A percentile compares a stretch with the other conserved stretches of the same genome.
Evolutionary conservation across 2,888 invertebrate species (phyloP).

Genomic region (Chrysomela aeneicollis): DNA sequence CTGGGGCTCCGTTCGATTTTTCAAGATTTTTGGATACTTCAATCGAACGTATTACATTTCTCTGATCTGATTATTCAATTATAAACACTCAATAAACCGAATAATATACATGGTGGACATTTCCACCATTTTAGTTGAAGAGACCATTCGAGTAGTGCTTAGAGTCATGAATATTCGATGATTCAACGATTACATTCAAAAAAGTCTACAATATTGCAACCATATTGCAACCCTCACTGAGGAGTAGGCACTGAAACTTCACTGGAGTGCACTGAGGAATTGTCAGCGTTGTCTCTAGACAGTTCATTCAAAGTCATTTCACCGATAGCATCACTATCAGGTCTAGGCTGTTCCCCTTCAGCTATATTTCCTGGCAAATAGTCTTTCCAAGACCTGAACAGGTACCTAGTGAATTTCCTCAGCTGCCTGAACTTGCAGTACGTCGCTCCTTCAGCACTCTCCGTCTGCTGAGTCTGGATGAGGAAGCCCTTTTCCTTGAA

Average conservation of each 20-base stretch:
- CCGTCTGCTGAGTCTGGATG: constrained; percentile 91
- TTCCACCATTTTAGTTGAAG: too few species aligned
- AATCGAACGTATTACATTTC: too few species aligned
- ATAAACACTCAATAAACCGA: too few species aligned
- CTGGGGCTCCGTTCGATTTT: too few species aligned
- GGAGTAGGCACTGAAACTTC: constrained; percentile 40
- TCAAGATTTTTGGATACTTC: too few species aligned
- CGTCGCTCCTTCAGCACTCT: constrained; percentile 92
- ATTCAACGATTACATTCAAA: too few species aligned
- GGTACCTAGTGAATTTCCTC: constrained; percentile 88
- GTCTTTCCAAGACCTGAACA: constrained; percentile 93
- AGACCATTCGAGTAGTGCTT: too few species aligned
- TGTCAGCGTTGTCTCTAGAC: constrained; percentile 39
- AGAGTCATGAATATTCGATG: too few species aligned
- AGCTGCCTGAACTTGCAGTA: constrained; percentile 93
- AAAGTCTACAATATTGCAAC: too few species aligned
- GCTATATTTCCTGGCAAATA: constrained; percentile 76
- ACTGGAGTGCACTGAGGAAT: constrained; percentile 48
- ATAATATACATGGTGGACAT: too few species aligned
- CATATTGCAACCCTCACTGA: too few species aligned
- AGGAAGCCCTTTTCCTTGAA: constrained; percentile 93
- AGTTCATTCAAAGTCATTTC: constrained; percentile 33
- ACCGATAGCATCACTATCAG: constrained; percentile 25
- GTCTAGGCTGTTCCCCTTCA: constrained; percentile 51
- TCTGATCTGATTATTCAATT: too few species aligned